Evolutionary conservation across 1,140 invertebrate species (phyloP).

Genomic region (Antheraea mylitta): DNA sequence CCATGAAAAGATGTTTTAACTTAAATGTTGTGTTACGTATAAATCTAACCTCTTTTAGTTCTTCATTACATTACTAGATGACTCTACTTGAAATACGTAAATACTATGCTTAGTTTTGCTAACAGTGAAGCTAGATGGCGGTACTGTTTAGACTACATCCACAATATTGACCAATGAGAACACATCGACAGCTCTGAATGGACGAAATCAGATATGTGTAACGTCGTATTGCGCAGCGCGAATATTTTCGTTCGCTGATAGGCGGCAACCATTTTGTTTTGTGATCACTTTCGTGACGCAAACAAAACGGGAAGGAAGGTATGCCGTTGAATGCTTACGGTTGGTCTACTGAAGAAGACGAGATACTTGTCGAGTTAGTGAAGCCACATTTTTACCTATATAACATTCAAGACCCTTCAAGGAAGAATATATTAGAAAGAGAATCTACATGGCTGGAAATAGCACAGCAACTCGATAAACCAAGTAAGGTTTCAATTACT

Average conservation of each 20-base stretch:
- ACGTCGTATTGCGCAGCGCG: constrained; percentile 70
- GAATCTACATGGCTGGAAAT: constrained; percentile 68
- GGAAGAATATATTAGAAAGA: constrained; percentile 62
- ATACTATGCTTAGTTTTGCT: background rate
- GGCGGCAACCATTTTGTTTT: constrained; percentile 71
- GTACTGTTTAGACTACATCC: background rate
- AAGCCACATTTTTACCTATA: constrained; percentile 61
- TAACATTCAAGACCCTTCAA: constrained; percentile 56
- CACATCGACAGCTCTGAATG: constrained; percentile 6
- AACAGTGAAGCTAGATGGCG: background rate
- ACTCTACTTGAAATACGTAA: background rate
- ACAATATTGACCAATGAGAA: constrained; percentile 20
- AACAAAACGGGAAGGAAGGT: constrained; percentile 35
- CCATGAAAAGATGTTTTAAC: background rate
- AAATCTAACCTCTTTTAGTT: background rate
- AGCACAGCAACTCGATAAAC: constrained; percentile 54
- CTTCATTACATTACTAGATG: background rate
- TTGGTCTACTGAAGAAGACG: constrained; percentile 62
- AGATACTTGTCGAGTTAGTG: constrained; percentile 62
- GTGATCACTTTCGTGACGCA: constrained; percentile 43
- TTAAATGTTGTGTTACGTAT: background rate
- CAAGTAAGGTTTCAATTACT: constrained; percentile 46
- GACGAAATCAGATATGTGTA: constrained; percentile 27
- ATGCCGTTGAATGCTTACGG: constrained; percentile 66
- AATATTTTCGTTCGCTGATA: constrained; percentile 64